phyloP scores from a whole-genome alignment of 1,140 invertebrate genomes.

The Zaprionus africanus region DNA sequence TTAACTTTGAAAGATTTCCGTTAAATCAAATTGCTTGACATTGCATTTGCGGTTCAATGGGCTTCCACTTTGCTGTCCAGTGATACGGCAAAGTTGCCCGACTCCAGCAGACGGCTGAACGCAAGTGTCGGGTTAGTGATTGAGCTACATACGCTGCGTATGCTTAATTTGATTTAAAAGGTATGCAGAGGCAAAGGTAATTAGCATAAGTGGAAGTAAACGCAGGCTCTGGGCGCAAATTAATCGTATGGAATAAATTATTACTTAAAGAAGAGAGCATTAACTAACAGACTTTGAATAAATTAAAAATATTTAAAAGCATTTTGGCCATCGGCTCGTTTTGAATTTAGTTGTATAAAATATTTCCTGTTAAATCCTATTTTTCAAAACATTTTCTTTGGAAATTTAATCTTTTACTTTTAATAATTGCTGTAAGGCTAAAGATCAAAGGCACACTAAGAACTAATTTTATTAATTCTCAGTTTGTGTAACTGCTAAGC shows the following conservation, averaged over 20 bases:
- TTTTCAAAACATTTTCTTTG: background rate
- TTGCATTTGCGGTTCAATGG: slow-evolving; percentile 73
- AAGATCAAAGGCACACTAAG: background rate
- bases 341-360: background rate
- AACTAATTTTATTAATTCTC: slow-evolving; percentile 2
- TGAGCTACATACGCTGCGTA: slow-evolving; percentile 61
- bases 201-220: slow-evolving; percentile 2
- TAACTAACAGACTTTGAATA: background rate
- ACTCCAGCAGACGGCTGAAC: background rate
- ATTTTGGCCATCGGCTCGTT: background rate
- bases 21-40: slow-evolving; percentile 72
- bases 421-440: background rate
- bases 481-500: background rate
- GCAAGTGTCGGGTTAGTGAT: slow-evolving; percentile 4
- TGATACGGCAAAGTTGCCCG: slow-evolving; percentile 27
- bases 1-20: slow-evolving; percentile 79
- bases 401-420: background rate
- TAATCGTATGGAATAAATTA: background rate
- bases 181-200: background rate
- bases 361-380: background rate
- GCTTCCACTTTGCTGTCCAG: slow-evolving; percentile 18
- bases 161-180: slow-evolving; percentile 59
- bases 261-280: background rate
- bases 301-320: background rate
- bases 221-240: background rate